phyloP scores from a whole-genome alignment of 2,888 invertebrate species.

The Watsonalla cultraria region DNA sequence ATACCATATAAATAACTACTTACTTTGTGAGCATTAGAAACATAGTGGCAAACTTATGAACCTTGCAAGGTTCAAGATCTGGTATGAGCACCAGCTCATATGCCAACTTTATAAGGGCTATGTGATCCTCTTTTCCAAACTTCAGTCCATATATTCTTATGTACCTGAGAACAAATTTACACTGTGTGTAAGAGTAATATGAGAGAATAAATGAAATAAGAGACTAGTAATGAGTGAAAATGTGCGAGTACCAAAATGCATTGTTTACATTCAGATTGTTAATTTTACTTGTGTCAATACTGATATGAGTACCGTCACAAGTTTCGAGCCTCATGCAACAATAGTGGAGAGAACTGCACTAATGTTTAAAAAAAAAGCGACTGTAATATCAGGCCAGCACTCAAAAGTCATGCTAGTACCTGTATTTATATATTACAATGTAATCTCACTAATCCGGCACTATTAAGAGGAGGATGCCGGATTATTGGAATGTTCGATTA shows the following conservation, averaged over 20 bases:
- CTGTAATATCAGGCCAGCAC: no score
- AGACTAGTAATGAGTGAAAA: no score
- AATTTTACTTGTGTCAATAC: not conserved
- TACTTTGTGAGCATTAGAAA: conserved; percentile 87
- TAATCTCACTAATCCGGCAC: no score
- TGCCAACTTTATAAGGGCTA: conserved; percentile 87
- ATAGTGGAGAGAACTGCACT: no score
- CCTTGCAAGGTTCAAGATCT: conserved; percentile 85
- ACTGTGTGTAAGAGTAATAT: not conserved
- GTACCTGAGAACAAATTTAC: conserved; percentile 80
- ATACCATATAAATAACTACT: conserved; percentile 43
- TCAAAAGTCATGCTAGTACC: no score
- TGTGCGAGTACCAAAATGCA: no score
- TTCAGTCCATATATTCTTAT: conserved; percentile 90
- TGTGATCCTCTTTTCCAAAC: conserved; percentile 94
- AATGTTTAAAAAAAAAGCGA: no score
- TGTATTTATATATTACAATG: no score
- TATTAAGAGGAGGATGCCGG: no score
- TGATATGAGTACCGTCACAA: no score
- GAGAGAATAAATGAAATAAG: not conserved
- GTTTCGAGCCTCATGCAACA: no score
- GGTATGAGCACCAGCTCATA: conserved; percentile 88
- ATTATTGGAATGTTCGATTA: no score
- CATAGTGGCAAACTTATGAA: conserved; percentile 84
- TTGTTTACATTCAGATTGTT: not conserved